Base-by-base conservation (phyloP, 2,797 vertebrate genomes). In the Sylvia borin region DNA sequence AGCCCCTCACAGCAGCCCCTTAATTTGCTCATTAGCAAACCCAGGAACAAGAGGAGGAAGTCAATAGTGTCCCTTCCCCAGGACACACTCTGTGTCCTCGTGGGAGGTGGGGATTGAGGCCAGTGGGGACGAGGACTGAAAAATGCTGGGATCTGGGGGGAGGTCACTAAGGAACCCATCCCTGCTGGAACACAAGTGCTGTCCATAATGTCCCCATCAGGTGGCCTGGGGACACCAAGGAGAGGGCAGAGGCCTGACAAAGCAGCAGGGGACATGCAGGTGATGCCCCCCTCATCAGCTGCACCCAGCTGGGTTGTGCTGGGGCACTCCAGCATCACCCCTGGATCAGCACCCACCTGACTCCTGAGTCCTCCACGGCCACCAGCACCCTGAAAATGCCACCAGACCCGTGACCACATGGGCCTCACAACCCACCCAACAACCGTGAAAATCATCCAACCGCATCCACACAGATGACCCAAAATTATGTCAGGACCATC, bases 311-410 rank as follows among this genome's bases (percentile, higher is more conserved):
- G 1, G 68, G 58, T 76, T 76, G 67, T 67, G n/a, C 45, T 40
- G 79, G 68, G 55, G 43, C 68, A 36, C 26, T 31, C 13, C 76
- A 65, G 36, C n/a, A 55, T 29, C 66, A 16, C 9, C 17, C 21
- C 24, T 0, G 3, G 45, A 10, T 32, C 10, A 21, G 43, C 88
- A 55, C 26, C 4, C 5, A 0, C 47, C 73, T 25, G 20, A 5
- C 8, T 34, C 57, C 80, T 0, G 0, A 47, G 13, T 17, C 32
- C 47, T 32, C 62, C 38, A 1, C 0, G 2, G 62, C 42, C 90
- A 54, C 57, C 50, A 64, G 34, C 67, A 50, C 58, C 53, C 24
- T 9, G 12, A 20, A 13, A 55, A 34, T 13, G 20, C 47, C 88
- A 82, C 16, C 31, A 47, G 60, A 11, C 14, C 48, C 0, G 0